Evolutionary conservation across 2,797 vertebrate species (phyloP).

Genomic region (Helarctos malayanus): DNA sequence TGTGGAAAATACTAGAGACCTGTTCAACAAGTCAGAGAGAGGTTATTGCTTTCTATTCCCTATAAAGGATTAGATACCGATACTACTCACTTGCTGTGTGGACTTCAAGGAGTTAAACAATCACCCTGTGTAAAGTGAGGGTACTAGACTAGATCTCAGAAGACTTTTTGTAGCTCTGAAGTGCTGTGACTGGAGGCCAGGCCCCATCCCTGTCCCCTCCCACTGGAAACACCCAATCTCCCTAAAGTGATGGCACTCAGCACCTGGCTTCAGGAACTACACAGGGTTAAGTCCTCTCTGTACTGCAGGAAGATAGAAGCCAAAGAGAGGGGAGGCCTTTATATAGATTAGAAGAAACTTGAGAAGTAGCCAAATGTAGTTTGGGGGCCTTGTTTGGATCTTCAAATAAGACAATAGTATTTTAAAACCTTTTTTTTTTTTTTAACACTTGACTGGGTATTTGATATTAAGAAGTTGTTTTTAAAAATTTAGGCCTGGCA

Average conservation of each 20-base stretch:
- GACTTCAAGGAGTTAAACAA: not conserved
- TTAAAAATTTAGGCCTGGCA: not conserved
- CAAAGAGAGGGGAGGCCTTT: not conserved
- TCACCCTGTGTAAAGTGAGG: not conserved
- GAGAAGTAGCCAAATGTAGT: not conserved
- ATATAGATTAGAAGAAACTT: conserved; percentile 4
- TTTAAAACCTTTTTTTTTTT: not conserved
- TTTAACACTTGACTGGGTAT: not conserved
- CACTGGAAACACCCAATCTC: not conserved
- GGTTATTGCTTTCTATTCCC: not conserved
- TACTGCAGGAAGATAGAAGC: not conserved
- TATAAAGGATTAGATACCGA: not conserved
- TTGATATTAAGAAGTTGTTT: conserved; percentile 42
- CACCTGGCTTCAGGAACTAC: not conserved
- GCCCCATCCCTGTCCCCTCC: not conserved
- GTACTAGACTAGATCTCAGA: not conserved
- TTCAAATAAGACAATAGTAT: conserved; percentile 14
- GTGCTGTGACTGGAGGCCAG: not conserved
- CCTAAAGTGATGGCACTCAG: not conserved
- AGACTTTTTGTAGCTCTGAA: not conserved
- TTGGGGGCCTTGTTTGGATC: conserved; percentile 9
- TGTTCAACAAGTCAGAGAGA: not conserved
- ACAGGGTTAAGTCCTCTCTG: not conserved
- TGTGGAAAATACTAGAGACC: not conserved
- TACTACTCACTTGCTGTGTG: not conserved